Evolutionary conservation across 2,888 invertebrate species (phyloP).

Genomic region (Zeuzera pyrina): DNA sequence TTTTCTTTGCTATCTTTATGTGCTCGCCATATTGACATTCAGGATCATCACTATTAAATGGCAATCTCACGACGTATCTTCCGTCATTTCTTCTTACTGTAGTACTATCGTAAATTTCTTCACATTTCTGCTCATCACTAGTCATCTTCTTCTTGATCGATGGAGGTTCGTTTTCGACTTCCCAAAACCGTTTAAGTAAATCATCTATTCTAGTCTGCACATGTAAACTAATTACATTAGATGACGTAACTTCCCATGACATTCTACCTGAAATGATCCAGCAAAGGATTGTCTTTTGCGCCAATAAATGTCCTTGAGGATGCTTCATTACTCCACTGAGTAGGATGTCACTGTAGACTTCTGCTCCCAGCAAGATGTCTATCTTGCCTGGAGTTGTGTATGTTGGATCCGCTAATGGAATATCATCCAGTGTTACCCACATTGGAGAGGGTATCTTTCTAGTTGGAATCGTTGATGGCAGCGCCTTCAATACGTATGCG

Average conservation of each 20-base stretch:
- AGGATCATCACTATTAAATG: slow-evolving; percentile 10
- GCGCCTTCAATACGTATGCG: slow-evolving; percentile 14
- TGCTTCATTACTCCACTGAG: slow-evolving; percentile 10
- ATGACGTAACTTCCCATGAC: too few species aligned
- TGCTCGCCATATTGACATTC: slow-evolving; percentile 12
- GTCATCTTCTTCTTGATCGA: slow-evolving; percentile 10
- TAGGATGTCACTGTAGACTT: slow-evolving; percentile 12
- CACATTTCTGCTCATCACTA: slow-evolving; percentile 7
- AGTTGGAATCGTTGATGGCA: slow-evolving; percentile 12
- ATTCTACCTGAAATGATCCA: slow-evolving; percentile 18
- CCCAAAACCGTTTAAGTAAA: slow-evolving; percentile 17
- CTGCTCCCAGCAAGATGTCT: slow-evolving; percentile 15
- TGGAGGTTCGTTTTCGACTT: slow-evolving; percentile 13
- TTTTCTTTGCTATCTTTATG: slow-evolving; percentile 13
- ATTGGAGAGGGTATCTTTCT: not conserved
- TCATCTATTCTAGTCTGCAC: slow-evolving; percentile 14
- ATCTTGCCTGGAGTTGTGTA: slow-evolving; percentile 13
- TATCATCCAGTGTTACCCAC: slow-evolving; percentile 12
- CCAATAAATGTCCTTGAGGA: slow-evolving; percentile 6
- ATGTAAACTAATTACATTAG: slow-evolving; percentile 10
- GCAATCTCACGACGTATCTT: slow-evolving; percentile 11
- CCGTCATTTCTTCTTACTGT: slow-evolving; percentile 14
- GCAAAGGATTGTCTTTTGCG: slow-evolving; percentile 16
- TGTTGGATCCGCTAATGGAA: slow-evolving; percentile 15
- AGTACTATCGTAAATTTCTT: slow-evolving; percentile 11